A percentile compares a stretch with the other conserved stretches of the same genome.
phyloP scores from a whole-genome alignment of 2,113 vertebrate genomes.

The Oncorhynchus masou region DNA sequence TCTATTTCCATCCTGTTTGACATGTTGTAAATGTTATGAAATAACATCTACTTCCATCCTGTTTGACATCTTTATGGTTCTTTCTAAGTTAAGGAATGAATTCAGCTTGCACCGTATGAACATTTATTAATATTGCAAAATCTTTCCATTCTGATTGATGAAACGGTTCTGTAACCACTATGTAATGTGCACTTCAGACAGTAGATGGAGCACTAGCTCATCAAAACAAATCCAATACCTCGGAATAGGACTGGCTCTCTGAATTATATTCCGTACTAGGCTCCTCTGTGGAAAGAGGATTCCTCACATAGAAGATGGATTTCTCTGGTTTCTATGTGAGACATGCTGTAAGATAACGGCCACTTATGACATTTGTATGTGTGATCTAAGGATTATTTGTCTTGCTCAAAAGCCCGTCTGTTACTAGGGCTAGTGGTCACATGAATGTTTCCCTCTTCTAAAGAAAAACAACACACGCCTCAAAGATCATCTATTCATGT shows the following conservation, averaged over 20 bases:
- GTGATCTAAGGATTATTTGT: too few relatives aligned
- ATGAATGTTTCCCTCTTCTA: not conserved
- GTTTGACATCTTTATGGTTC: not conserved
- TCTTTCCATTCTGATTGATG: too few relatives aligned
- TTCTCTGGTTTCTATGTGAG: too few relatives aligned
- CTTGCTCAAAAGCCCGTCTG: too few relatives aligned
- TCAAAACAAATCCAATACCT: not conserved
- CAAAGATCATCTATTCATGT: constrained; percentile 8
- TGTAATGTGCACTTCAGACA: constrained; percentile 12
- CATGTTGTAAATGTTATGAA: not conserved
- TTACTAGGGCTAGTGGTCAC: too few relatives aligned
- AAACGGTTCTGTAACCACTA: not conserved
- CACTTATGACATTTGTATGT: too few relatives aligned
- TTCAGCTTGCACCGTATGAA: not conserved
- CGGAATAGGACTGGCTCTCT: not conserved
- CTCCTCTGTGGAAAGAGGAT: not conserved
- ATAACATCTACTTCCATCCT: not conserved
- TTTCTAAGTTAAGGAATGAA: not conserved
- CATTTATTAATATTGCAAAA: too few relatives aligned
- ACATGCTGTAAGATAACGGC: too few relatives aligned
- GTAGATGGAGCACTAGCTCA: constrained; percentile 29
- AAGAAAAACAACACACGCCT: not conserved
- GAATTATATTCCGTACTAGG: not conserved
- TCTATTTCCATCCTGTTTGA: not conserved
- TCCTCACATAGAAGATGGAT: not conserved